Base-by-base conservation (phyloP, 2,797 vertebrate species). In the Periparus ater region DNA sequence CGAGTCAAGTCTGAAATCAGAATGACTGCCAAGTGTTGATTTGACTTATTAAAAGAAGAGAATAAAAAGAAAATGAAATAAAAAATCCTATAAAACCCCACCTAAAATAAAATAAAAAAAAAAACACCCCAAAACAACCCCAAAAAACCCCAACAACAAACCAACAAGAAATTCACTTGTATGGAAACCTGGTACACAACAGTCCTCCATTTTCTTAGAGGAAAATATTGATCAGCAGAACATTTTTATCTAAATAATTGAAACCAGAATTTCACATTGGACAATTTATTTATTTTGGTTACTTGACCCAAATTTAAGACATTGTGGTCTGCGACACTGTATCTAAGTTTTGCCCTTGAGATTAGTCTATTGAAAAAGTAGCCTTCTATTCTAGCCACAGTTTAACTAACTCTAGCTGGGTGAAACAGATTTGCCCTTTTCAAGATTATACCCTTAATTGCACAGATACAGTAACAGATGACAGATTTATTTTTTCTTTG, bases 361-460 rank as follows among this genome's bases (percentile, higher is more conserved):
- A 86, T 68, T 78, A 90, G 50, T 17, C 45, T 48, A 21, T 14
- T 67, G 53, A 77, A 91, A 90, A 91, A 61, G 42, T 32, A 11
- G 22, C 27, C 60, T 85, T 84, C 67, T 18, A n/a, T 85, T 91
- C 62, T 17, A 86, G 38, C 29, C 73, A 86, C 55, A 67, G 36
- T 62, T 80, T 36, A 78, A 58, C 16, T 44, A 83, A 58, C 18
- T 63, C 15, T 73, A 61, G 29, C 70, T 38, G 42, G n/a, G 26
- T 4, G 13, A 90, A 90, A 51, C 51, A 84, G 21, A 83, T 92
- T 60, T 90, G n/a, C 9, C 70, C 82, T 79, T 92, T 81, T 92
- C 45, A 73, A 80, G 55, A 92, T 73, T 26, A 93, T 48, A 61
- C 25, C 10, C 16, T 78, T 72, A 62, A 51, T 4, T 22, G 6